A percentile compares a stretch with the other conserved stretches of the same genome.
phyloP scores from a whole-genome alignment of 2,113 vertebrate genomes.

The Cyanocitta stelleri region DNA sequence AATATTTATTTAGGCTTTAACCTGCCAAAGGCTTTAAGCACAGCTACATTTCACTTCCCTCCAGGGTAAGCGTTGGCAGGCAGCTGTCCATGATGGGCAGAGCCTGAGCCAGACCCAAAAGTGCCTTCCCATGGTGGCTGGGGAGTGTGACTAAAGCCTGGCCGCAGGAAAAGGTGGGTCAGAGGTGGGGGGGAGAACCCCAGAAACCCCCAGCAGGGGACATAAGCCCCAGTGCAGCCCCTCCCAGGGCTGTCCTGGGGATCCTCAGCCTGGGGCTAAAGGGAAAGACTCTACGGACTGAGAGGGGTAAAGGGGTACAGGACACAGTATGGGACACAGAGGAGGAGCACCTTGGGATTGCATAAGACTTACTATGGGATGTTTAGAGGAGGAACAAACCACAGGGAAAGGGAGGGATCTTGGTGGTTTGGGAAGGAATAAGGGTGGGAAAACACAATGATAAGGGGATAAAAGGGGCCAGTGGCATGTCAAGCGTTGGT shows the following conservation, averaged over 20 bases:
- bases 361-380: neutral
- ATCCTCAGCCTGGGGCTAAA: neutral
- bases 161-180: neutral
- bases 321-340: neutral
- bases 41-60: neutral
- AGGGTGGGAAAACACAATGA: neutral
- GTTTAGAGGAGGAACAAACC: neutral
- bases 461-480: neutral
- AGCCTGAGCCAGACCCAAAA: neutral
- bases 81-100: neutral
- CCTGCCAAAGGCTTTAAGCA: slow-evolving; percentile 2
- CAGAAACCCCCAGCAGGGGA: rapidly evolving
- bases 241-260: neutral
- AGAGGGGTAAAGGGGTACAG: neutral
- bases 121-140: neutral
- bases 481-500: neutral
- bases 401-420: neutral
- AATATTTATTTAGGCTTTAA: slow-evolving; percentile 32
- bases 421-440: neutral
- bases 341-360: neutral
- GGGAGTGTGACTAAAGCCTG: neutral
- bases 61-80: neutral
- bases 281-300: neutral
- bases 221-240: rapidly evolving
- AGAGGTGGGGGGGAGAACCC: neutral